A percentile compares a stretch with the other conserved stretches of the same genome.
Evolutionary conservation across 2,888 invertebrate genomes (phyloP).

Genomic region (Meiosimyza platycephala): DNA sequence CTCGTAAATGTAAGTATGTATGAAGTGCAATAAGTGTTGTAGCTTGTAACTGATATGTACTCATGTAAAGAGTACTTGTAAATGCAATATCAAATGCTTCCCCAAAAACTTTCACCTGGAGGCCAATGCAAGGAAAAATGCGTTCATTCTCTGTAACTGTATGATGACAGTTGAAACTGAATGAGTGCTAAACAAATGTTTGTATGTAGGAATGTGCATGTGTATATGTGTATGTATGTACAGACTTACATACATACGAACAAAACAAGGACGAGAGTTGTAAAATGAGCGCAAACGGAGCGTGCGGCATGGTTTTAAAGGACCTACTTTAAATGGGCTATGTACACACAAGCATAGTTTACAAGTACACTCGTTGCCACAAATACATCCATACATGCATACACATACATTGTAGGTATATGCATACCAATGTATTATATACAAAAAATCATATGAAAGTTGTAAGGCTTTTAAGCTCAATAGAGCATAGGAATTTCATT

Average conservation of each 20-base stretch:
- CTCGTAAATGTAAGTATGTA: no score
- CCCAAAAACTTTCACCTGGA: no score
- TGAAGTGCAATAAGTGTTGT: no score
- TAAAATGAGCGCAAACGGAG: not conserved
- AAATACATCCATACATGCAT: no score
- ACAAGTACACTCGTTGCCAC: no score
- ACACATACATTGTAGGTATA: no score
- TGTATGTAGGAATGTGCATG: not conserved
- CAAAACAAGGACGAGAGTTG: constrained; percentile 26
- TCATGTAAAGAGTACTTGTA: no score
- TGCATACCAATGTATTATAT: no score
- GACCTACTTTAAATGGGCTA: constrained; percentile 28
- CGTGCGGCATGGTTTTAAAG: constrained; percentile 19
- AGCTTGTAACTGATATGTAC: no score
- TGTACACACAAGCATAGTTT: not conserved
- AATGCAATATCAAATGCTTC: no score
- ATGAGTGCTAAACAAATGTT: constrained; percentile 8
- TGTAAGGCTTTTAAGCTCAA: constrained; percentile 14
- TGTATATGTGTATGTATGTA: not conserved
- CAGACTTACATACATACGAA: not conserved
- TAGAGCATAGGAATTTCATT: constrained; percentile 20
- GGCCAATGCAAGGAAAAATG: no score
- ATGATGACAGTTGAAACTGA: not conserved
- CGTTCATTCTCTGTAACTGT: no score
- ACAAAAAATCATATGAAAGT: not conserved